Evolutionary conservation across 2,113 vertebrate genomes (phyloP).

Genomic region (Atlantisia rogersi): DNA sequence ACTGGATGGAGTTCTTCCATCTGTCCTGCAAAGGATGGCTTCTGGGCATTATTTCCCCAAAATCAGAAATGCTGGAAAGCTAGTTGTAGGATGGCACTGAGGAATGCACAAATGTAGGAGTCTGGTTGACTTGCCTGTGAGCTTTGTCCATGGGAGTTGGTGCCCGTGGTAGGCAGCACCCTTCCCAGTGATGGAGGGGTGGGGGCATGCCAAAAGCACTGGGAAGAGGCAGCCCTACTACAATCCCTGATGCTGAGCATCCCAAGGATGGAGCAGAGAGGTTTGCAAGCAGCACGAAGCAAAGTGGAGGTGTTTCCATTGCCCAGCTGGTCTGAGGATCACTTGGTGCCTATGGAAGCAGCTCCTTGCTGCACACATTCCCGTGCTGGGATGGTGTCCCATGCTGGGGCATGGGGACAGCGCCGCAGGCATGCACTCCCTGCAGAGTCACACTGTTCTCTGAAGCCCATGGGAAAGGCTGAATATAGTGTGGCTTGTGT

Average conservation of each 20-base stretch:
- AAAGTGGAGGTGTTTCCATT: neutral
- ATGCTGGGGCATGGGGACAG: too few species aligned
- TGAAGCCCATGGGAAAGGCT: neutral
- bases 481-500: accelerated
- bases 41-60: neutral
- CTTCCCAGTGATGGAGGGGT: too few species aligned
- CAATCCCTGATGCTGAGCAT: too few species aligned
- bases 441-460: neutral
- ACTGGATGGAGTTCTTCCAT: neutral
- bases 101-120: neutral
- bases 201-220: neutral
- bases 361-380: neutral
- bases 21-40: neutral
- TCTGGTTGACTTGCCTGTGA: neutral
- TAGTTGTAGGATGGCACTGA: neutral
- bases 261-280: too few species aligned
- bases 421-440: accelerated
- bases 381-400: neutral
- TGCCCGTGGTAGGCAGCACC: neutral
- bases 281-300: accelerated
- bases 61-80: neutral
- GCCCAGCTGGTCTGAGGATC: too few species aligned
- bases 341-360: accelerated
- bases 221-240: too few species aligned
- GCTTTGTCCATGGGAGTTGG: too few species aligned